Percentiles rank a stretch among this genome's conserved stretches.
phyloP scores from a whole-genome alignment of 1,140 invertebrate genomes.

The Lepidurus packardi region DNA sequence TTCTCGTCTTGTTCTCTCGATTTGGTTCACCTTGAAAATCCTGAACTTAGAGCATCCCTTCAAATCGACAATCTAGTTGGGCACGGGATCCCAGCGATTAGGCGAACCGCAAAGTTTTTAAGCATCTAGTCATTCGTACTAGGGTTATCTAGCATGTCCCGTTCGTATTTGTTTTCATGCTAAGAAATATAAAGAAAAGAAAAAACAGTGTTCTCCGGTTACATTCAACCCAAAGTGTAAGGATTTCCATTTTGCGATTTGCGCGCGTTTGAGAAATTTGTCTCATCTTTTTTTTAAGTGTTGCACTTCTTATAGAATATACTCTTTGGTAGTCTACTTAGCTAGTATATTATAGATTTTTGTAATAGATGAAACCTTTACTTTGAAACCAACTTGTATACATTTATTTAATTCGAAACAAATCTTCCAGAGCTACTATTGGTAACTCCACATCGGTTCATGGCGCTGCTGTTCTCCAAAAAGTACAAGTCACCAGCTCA shows the following conservation, averaged over 20 bases:
- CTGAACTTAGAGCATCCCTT: not conserved
- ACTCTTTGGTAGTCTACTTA: not conserved
- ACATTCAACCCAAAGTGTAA: not conserved
- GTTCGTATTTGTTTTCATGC: not conserved
- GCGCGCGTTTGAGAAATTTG: not conserved
- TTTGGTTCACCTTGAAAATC: not conserved
- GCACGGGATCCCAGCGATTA: not conserved
- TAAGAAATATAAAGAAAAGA: too few relatives aligned
- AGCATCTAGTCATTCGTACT: constrained; percentile 13
- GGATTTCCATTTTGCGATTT: not conserved
- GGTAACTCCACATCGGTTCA: too few relatives aligned
- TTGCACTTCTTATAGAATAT: not conserved
- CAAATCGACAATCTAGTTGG: not conserved
- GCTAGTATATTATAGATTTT: not conserved
- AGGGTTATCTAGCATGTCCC: not conserved
- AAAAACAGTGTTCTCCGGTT: not conserved
- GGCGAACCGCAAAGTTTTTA: not conserved
- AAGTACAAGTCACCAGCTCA: too few relatives aligned
- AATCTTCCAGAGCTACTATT: too few relatives aligned
- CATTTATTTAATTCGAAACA: too few relatives aligned
- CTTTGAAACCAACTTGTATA: not conserved
- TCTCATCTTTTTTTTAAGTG: not conserved
- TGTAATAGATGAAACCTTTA: not conserved
- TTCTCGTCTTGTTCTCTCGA: not conserved
- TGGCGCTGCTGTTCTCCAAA: too few relatives aligned